Evolutionary conservation across 2,888 invertebrate genomes (phyloP), one percentile per base, ranked within the genome.

Genomic region (Siphlonurus alternatus): DNA sequence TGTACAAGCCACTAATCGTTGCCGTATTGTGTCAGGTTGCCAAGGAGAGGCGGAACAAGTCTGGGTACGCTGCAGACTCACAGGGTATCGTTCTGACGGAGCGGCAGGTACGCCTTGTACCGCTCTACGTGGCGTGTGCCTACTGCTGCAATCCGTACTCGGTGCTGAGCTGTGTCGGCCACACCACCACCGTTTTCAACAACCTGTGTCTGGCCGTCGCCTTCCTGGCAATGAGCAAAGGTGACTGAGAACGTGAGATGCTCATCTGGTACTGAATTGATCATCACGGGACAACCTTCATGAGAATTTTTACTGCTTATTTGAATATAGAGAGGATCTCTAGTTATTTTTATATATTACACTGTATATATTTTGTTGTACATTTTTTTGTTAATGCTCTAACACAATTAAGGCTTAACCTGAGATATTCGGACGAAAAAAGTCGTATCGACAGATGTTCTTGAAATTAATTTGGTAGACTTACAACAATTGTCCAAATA

Each of bases 71-170:
- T 1, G 78, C 82, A 68, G 85, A 84, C 68, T 79, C 80, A 1
- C 78, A 77, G 66, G 73, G 77, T 62, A 77, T 82, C 74, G 73
- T 83, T 60, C 71, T 85, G 62, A 77, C 74, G 69, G 79, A 82
- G 2, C 73, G 75, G 1, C 83, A 86, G 68, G 73, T 86, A 64
- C 76, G 78, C 65, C 79, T 82, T 69, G 81, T 84, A 24, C 82
- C 88, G 2, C 77, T 84, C 67, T 86, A 86, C 75, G 89, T 91
- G 0, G 76, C 87, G 7, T 81, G 87, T 23, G 85, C 87, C 1
- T 94, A 92, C 76, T 79, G 94, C 56, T 89, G 93, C 70, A 94
- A 93, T 77, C 96, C 96, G 0, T 91, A 91, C 73, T 85, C 87
- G 25, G 82, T 96, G 65, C 78, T 93, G 64, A 90, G 88, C 70